Evolutionary conservation across 2,113 vertebrate genomes (phyloP).

Genomic region (Suncus etruscus): DNA sequence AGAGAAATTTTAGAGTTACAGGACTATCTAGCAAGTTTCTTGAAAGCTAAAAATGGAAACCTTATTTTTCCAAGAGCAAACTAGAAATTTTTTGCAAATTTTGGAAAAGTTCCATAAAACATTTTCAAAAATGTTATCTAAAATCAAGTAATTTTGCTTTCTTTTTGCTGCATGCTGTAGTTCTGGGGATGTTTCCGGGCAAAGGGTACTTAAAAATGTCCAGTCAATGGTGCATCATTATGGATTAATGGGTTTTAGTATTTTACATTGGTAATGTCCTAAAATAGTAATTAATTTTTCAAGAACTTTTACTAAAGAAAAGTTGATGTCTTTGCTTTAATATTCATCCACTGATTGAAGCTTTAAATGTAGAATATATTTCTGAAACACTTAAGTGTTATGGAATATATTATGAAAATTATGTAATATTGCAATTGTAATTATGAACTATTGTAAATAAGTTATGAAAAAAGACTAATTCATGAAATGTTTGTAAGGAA

Average conservation of each 20-base stretch:
- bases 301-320: slow-evolving; percentile 24
- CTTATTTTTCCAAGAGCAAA: slow-evolving; percentile 17
- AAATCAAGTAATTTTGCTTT: not conserved
- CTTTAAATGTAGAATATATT: slow-evolving; percentile 42
- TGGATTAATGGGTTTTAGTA: slow-evolving; percentile 25
- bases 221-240: slow-evolving; percentile 53
- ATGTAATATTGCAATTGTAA: no score
- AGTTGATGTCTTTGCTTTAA: slow-evolving; percentile 48
- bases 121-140: slow-evolving; percentile 58
- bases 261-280: slow-evolving; percentile 24
- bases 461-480: no score
- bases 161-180: slow-evolving; percentile 9
- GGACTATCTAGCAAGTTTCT: not conserved
- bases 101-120: slow-evolving; percentile 48
- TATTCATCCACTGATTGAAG: slow-evolving; percentile 42
- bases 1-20: not conserved
- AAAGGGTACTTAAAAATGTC: slow-evolving; percentile 23
- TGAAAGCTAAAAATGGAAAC: slow-evolving; percentile 50
- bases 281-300: slow-evolving; percentile 20
- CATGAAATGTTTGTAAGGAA: not conserved
- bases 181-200: not conserved
- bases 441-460: no score
- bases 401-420: not conserved
- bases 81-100: slow-evolving; percentile 5
- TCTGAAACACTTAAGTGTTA: slow-evolving; percentile 67